phyloP scores from a whole-genome alignment of 2,888 invertebrate genomes.

The Drosophila mimetica region DNA sequence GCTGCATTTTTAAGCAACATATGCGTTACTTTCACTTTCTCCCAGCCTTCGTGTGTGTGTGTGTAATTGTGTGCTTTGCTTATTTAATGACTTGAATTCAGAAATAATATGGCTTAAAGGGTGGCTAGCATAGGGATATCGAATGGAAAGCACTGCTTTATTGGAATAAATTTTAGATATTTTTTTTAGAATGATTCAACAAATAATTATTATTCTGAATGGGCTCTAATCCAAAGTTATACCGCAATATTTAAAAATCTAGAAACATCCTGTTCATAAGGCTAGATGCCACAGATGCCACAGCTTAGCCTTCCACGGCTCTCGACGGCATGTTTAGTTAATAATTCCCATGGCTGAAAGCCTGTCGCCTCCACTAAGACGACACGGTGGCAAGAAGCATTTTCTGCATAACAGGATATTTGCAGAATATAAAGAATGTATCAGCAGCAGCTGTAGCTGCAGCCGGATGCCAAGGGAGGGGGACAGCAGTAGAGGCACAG shows the following conservation, averaged over 20 bases:
- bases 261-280: background rate
- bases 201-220: no score
- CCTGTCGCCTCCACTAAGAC: slow-evolving; percentile 32
- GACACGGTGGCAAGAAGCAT: slow-evolving; percentile 61
- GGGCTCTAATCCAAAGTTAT: no score
- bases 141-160: no score
- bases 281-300: background rate
- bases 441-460: slow-evolving; percentile 48
- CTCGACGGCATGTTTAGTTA: slow-evolving; percentile 65
- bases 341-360: slow-evolving; percentile 75
- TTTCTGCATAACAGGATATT: slow-evolving; percentile 72
- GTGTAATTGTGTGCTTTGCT: slow-evolving; percentile 30
- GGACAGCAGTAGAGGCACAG: background rate
- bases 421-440: slow-evolving; percentile 62
- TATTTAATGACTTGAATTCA: slow-evolving; percentile 22
- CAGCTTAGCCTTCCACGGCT: slow-evolving; percentile 19
- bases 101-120: background rate
- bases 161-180: no score
- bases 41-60: slow-evolving; percentile 5
- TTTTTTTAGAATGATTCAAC: no score
- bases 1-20: slow-evolving; percentile 65
- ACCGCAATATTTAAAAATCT: background rate
- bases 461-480: slow-evolving; percentile 43
- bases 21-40: slow-evolving; percentile 57
- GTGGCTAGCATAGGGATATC: background rate